These are phyloP conservation scores for Ommatoiulus sabulosus DNA, from an alignment of 2,888 invertebrate species.

Conservation along the genomic window DNA sequence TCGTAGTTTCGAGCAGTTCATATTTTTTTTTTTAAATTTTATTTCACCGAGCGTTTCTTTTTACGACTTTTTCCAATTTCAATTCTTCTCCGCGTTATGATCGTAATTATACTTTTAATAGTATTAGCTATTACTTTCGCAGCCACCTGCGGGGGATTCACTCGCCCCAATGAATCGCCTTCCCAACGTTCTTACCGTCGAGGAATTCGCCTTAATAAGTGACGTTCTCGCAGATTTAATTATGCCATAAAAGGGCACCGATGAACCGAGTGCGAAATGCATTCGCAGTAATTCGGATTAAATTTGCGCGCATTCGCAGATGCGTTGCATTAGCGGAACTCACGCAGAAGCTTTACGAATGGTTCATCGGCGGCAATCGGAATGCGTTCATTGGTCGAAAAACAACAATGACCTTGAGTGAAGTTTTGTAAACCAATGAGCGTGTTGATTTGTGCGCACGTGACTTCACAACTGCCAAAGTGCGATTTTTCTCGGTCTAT, in stretches of 20 bases:
- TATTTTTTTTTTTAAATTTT: not conserved
- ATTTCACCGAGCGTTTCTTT: not conserved
- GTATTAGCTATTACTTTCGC: not conserved
- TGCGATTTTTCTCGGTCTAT: no score
- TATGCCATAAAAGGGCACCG: not conserved
- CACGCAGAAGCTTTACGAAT: no score
- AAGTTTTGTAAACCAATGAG: no score
- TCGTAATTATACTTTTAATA: constrained; percentile 31
- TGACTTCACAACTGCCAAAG: no score
- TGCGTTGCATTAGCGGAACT: no score
- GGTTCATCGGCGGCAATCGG: no score
- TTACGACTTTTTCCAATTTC: constrained; percentile 36
- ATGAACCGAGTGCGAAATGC: constrained; percentile 18
- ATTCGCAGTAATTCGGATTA: constrained; percentile 36
- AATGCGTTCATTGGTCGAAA: no score
- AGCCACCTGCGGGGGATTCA: constrained; percentile 8
- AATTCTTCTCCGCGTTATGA: constrained; percentile 15
- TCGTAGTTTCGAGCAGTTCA: not conserved
- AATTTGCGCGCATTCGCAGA: not conserved
- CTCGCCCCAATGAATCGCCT: not conserved
- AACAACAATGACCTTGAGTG: no score
- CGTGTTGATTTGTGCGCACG: no score
- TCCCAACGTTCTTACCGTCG: not conserved
- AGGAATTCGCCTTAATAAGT: not conserved
- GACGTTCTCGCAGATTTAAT: not conserved